phyloP scores from a whole-genome alignment of 2,797 vertebrate genomes.

The Molossus molossus region DNA sequence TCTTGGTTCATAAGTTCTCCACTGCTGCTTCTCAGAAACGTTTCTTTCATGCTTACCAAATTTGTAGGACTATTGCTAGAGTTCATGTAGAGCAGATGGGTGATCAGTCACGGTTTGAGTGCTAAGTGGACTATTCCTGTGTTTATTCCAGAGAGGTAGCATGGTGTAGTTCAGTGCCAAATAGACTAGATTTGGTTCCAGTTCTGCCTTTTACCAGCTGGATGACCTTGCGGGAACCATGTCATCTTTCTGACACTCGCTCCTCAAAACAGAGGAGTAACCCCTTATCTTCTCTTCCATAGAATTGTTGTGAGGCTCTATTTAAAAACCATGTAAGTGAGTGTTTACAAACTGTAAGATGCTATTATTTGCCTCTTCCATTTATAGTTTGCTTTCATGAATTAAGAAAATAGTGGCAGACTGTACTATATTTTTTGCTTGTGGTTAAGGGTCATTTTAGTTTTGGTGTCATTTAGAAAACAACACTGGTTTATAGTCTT shows the following conservation, averaged over 20 bases:
- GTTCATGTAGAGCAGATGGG: neutral
- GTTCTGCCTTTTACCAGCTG: neutral
- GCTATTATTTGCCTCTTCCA: neutral
- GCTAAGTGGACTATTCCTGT: neutral
- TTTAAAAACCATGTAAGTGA: neutral
- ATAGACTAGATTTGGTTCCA: neutral
- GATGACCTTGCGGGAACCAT: neutral
- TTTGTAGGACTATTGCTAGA: neutral
- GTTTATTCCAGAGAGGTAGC: neutral
- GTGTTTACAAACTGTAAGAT: neutral
- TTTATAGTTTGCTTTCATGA: neutral
- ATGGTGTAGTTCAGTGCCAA: neutral
- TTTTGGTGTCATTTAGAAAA: neutral
- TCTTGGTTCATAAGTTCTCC: neutral
- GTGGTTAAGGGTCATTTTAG: neutral
- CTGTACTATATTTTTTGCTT: neutral
- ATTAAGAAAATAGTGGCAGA: slow-evolving; percentile 11
- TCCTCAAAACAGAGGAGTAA: neutral
- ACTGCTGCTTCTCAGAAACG: neutral
- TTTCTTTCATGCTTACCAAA: neutral
- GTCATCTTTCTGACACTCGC: neutral
- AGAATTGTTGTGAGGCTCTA: neutral
- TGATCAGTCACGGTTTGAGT: neutral
- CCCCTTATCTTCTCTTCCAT: neutral
- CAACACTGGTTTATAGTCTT: neutral